phyloP scores from a whole-genome alignment of 2,888 invertebrate genomes.

The Tribolium freemani region DNA sequence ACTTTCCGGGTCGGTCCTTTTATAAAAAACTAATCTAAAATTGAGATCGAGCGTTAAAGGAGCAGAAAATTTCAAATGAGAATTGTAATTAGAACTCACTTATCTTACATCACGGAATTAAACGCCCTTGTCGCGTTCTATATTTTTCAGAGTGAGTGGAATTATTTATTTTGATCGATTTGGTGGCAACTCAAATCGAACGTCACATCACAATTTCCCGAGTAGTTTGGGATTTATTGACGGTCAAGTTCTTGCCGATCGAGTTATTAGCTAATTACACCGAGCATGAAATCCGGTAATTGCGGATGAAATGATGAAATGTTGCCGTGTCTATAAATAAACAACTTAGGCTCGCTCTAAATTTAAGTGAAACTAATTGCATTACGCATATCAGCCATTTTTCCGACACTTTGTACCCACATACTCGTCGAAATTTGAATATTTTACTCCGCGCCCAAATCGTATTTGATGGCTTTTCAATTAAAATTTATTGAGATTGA shows the following conservation, averaged over 20 bases:
- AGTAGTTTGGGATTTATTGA: constrained; percentile 8
- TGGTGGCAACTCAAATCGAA: too few species aligned
- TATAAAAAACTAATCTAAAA: constrained; percentile 29
- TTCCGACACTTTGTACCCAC: too few species aligned
- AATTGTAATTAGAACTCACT: constrained; percentile 22
- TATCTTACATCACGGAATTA: constrained; percentile 9
- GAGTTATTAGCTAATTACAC: constrained; percentile 20
- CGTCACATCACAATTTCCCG: constrained; percentile 18
- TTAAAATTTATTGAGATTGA: constrained; percentile 3
- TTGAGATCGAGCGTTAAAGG: constrained; percentile 28
- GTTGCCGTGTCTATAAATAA: not conserved
- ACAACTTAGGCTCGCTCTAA: not conserved
- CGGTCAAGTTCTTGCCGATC: constrained; percentile 6
- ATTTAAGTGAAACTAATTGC: too few species aligned
- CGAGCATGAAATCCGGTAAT: not conserved
- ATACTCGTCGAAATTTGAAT: not conserved
- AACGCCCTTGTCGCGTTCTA: not conserved
- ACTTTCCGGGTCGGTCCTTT: not conserved
- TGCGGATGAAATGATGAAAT: not conserved
- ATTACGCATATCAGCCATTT: too few species aligned
- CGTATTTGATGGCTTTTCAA: not conserved
- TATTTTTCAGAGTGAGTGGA: not conserved
- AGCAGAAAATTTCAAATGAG: constrained; percentile 31
- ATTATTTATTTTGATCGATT: constrained; percentile 3
- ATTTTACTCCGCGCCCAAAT: not conserved